Evolutionary conservation across 2,113 vertebrate species (phyloP).

Genomic region (Mirounga angustirostris): DNA sequence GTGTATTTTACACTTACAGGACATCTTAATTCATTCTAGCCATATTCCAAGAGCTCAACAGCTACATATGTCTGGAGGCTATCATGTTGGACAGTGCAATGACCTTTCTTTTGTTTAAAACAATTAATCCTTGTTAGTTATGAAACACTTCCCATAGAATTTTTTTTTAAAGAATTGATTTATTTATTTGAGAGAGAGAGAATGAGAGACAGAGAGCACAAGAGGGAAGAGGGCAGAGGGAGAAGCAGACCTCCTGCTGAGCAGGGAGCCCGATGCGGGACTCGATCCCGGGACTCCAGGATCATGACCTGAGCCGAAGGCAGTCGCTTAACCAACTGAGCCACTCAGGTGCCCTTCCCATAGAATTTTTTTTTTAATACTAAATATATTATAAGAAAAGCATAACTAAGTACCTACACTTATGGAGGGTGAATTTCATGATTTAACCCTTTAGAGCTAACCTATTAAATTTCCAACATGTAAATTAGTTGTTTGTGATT

Average conservation of each 20-base stretch:
- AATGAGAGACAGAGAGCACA: too few relatives aligned
- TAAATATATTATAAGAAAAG: not conserved
- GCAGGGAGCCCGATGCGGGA: too few relatives aligned
- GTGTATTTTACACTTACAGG: not conserved
- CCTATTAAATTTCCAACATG: not conserved
- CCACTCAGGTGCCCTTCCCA: not conserved
- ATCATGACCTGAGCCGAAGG: too few relatives aligned
- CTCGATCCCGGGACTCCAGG: too few relatives aligned
- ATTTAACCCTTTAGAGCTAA: constrained; percentile 7
- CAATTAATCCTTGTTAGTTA: too few relatives aligned
- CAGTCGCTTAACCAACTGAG: too few relatives aligned
- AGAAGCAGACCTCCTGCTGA: too few relatives aligned
- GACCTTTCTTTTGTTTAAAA: not conserved
- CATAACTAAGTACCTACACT: not conserved
- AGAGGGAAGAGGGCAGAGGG: too few relatives aligned
- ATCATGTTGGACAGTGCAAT: not conserved
- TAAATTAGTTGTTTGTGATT: not conserved
- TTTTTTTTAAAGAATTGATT: too few relatives aligned
- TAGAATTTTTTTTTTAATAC: not conserved
- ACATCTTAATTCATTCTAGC: not conserved
- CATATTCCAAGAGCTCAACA: not conserved
- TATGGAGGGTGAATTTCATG: not conserved
- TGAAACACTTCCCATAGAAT: too few relatives aligned
- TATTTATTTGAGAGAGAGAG: too few relatives aligned
- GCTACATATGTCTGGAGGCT: not conserved